Evolutionary conservation across 2,888 invertebrate species (phyloP), one percentile per base, ranked within the genome.

Genomic region (Pherbina coryleti): DNA sequence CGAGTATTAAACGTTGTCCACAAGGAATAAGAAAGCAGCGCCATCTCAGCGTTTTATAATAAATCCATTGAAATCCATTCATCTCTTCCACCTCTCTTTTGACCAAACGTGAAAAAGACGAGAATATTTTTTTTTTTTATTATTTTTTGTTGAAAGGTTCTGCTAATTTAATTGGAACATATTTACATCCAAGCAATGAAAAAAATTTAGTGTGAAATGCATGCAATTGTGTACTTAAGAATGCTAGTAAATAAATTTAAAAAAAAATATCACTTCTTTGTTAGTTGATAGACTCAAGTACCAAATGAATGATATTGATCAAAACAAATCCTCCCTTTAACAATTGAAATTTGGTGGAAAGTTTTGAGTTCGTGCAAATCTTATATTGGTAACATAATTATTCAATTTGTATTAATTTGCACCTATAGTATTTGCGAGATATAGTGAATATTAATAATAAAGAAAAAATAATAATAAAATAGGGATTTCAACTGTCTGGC

Each of bases 301-400:
- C 19, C 14, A 19, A 5, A 5, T 60, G 14, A 25, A 7, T 28
- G 28, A 60, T 60, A 25, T 28, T 25, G 28, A 60, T 60, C 25
- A 17, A 60, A 60, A 14, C 14, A 60, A 22, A 25, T 11, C 7
- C 14, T 28, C 28, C 14, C 9, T 4, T 28, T 19, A 14, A 11
- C 17, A 31, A 19, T 60, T 60, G 7, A 28, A 69, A 51, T 49
- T 49, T 69, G 49, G 19, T 69, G 69, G 69, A 69, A 69, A 69
- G 28, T 69, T 69, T 69, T 44, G 69, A 28, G 28, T 60, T 60
- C 28, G 28, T 60, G 17, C 49, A 49, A 28, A 25, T 69, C 9
- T 67, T 49, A 22, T 19, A 67, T 67, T 67, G 19, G 28, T 28
- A 28, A 69, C 17, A 51, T 28, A 69, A 44, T 49, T 22, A 62